These are phyloP conservation scores for Seriola dumerili DNA, from an alignment of 2,113 vertebrate species.

Conservation along the genomic window DNA sequence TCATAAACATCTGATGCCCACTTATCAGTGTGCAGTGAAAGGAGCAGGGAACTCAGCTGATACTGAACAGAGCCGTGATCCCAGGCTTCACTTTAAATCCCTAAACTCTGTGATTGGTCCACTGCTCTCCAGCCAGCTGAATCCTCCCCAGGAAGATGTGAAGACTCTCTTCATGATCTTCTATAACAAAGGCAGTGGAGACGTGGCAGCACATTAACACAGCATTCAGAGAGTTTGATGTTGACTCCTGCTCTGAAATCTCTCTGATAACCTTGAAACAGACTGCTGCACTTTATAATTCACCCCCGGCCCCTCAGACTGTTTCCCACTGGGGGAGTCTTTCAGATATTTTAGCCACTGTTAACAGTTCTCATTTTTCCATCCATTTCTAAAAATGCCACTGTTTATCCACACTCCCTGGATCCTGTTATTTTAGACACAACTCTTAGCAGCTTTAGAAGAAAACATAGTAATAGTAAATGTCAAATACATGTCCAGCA, in stretches of 20 bases:
- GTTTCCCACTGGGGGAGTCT: background rate
- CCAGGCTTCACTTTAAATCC: background rate
- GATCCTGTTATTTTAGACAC: too few species aligned
- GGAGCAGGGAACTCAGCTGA: background rate
- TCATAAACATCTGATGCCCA: background rate
- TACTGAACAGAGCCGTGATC: background rate
- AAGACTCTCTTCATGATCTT: background rate
- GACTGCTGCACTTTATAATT: background rate
- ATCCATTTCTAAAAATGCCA: too few species aligned
- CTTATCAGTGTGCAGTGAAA: background rate
- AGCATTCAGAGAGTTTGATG: background rate
- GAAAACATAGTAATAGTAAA: too few species aligned
- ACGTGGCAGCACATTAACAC: background rate
- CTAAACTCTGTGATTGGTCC: background rate
- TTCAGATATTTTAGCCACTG: background rate
- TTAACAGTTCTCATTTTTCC: background rate
- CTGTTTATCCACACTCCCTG: too few species aligned
- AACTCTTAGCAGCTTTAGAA: too few species aligned
- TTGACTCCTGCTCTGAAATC: background rate
- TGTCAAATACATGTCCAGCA: too few species aligned
- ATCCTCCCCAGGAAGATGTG: background rate
- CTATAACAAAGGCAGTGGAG: background rate
- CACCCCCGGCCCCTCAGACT: background rate
- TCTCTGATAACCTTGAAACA: background rate
- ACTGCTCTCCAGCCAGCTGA: background rate